Evolutionary conservation across 2,113 vertebrate genomes (phyloP).

Genomic region (Tursiops truncatus): DNA sequence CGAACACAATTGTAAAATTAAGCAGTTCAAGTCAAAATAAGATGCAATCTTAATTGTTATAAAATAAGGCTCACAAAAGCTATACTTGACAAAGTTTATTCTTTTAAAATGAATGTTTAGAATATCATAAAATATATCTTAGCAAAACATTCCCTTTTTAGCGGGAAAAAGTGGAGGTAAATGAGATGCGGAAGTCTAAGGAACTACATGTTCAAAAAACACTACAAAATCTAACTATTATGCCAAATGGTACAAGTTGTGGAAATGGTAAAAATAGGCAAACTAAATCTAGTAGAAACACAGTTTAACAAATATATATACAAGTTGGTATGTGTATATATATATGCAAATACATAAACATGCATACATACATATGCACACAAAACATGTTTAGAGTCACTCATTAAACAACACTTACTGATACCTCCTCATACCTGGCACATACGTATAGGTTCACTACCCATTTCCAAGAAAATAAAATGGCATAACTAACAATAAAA

Average conservation of each 20-base stretch:
- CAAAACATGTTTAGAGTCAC: not conserved
- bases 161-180: not conserved
- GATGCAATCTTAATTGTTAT: not conserved
- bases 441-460: not conserved
- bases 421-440: not conserved
- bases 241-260: not conserved
- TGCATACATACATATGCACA: not conserved
- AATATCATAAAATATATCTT: not conserved
- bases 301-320: not conserved
- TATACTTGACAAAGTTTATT: not conserved
- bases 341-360: not conserved
- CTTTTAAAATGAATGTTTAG: constrained; percentile 22
- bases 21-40: not conserved
- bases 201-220: constrained; percentile 15
- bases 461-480: not conserved
- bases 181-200: not conserved
- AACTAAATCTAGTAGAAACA: constrained; percentile 10
- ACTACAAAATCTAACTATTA: not conserved
- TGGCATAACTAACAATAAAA: not conserved
- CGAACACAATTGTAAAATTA: not conserved
- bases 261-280: constrained; percentile 43
- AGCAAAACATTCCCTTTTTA: constrained; percentile 34
- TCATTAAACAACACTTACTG: not conserved
- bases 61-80: constrained; percentile 2
- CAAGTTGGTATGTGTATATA: not conserved